A percentile compares a stretch with the other conserved stretches of the same genome.
phyloP scores from a whole-genome alignment of 2,888 invertebrate species.

The Acrocera orbiculus region DNA sequence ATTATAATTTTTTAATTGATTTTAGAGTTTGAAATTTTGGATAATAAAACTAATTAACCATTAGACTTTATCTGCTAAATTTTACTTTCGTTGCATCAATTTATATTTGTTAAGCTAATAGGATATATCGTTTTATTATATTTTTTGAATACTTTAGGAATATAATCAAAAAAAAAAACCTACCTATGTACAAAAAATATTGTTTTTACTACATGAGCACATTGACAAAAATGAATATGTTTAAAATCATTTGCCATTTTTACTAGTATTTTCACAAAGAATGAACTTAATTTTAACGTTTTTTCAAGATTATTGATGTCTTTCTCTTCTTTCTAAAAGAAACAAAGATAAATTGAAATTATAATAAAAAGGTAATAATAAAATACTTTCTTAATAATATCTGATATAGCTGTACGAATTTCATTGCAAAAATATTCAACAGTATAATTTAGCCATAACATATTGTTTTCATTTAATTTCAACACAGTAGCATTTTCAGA shows the following conservation, averaged over 20 bases:
- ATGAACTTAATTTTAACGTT: constrained; percentile 6
- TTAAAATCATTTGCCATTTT: constrained; percentile 5
- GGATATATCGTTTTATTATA: no score
- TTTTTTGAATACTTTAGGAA: no score
- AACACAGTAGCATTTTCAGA: constrained; percentile 4
- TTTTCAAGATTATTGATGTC: constrained; percentile 1
- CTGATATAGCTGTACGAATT: constrained; percentile 6
- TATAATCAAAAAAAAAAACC: neutral
- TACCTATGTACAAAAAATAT: neutral
- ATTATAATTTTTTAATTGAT: no score
- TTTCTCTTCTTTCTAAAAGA: neutral
- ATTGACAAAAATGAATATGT: constrained; percentile 3
- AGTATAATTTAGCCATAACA: constrained; percentile 4
- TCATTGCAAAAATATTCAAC: constrained; percentile 7
- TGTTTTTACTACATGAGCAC: constrained; percentile 1
- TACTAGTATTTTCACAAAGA: constrained; percentile 6
- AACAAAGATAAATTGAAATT: neutral
- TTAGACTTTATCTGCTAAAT: no score
- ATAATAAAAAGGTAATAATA: neutral
- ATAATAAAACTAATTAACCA: no score
- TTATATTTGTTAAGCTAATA: no score
- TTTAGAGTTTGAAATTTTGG: no score
- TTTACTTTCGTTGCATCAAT: no score
- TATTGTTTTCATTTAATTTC: neutral
- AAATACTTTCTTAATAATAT: constrained; percentile 1